Conservation (phyloP, 2,797 vertebrate species). For the Cercopithecus petaurista region DNA sequence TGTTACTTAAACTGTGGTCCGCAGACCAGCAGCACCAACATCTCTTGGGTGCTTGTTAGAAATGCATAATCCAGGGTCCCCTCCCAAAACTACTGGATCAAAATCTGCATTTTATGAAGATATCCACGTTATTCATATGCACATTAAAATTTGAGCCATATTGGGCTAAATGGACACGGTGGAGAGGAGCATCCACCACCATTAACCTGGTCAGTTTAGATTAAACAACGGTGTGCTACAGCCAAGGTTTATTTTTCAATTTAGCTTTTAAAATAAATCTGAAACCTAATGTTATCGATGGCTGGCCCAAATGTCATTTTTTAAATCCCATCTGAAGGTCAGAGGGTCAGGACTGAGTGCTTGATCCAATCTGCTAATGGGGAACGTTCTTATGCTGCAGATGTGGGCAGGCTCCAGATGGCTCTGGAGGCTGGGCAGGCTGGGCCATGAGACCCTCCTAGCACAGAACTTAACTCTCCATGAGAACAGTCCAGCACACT, state of each 20-base stretch:
- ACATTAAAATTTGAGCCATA: background rate
- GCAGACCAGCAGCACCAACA: background rate
- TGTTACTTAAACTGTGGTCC: background rate
- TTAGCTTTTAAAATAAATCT: constrained; percentile 57
- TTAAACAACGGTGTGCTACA: background rate
- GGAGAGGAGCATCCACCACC: background rate
- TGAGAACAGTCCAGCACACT: background rate
- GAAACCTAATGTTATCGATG: background rate
- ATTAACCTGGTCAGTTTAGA: background rate
- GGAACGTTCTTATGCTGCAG: background rate
- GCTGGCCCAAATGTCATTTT: constrained; percentile 12
- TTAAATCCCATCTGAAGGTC: background rate
- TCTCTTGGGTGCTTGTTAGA: background rate
- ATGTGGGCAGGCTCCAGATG: background rate
- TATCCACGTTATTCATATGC: background rate
- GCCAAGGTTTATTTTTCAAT: background rate
- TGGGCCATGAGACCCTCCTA: background rate
- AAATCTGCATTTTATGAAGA: background rate
- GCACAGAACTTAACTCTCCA: background rate
- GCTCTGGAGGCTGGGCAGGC: background rate
- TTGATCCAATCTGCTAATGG: background rate
- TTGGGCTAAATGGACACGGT: background rate
- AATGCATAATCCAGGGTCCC: background rate
- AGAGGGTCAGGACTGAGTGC: background rate
- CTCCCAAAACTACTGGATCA: background rate